Base-by-base conservation (phyloP, 2,113 vertebrate species). In the Rattus rattus region DNA sequence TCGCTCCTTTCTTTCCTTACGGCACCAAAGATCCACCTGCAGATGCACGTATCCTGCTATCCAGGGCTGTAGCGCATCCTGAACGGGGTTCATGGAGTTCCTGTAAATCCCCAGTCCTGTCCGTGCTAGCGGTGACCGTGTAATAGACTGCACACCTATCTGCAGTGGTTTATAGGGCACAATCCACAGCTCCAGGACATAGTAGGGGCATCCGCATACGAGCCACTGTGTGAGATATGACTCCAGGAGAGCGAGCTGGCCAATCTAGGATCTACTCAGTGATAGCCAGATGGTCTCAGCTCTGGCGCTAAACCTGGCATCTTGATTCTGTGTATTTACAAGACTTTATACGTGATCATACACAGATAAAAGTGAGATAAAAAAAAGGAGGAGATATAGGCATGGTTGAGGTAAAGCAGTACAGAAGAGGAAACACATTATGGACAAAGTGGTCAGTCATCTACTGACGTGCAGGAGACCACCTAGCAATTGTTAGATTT, bases 401-500 rank as follows among this genome's bases (percentile, higher is more conserved):
- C 33, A 16, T 49, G 13, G 28, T 39, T 88, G 30, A 14, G 20
- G 67, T 88, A 91, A 90, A 76, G 65, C 76, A 59, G 33, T 70
- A 49, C 1, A 9, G 36, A 43, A 95, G 43, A 84, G 94, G 43
- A 76, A 90, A 94, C 67, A 3, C 12, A 20, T 65, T 6, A 14
- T 33, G 54, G 39, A 30, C 39, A 61, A 94, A 22, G 1, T 56
- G 36, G 84, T 76, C 87, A 61, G 8, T 76, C 52, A 67, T 96
- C 8, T 52, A 61, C 36, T 49, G 72, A 87, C 5, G 5, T 36
- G 2, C 80, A 30, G 73, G n/a, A 65, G 84, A 80, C 19, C 43
- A 59, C n/a, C 26, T 67, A 92, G n/a, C 36, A 30, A 69, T 36
- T 91, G 63, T 52, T 89, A 92, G 65, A 83, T 94, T 94, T 94